Base-by-base conservation (phyloP, 2,113 vertebrate species). In the Astur gentilis region DNA sequence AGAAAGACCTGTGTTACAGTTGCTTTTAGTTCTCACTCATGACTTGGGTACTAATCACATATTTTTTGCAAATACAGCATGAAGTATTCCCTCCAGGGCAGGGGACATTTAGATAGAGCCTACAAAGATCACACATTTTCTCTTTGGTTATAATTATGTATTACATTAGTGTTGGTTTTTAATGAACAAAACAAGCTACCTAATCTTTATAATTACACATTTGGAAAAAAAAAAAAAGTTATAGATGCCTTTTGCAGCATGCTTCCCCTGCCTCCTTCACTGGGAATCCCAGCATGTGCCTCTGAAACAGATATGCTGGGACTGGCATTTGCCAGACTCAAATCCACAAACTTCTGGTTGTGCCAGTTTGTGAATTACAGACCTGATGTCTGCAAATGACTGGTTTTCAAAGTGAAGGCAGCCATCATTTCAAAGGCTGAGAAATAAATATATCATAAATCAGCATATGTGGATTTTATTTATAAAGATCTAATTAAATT, bases 361-460 rank as follows among this genome's bases (percentile, higher is more conserved):
- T 95, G 91, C 70, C 93, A 83, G 82, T 89, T 94, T 16, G 67
- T 72, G 90, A 97, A 97, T 97, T 97, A 97, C 92, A 97, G 95
- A 79, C 91, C 83, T 47, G 77, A 40, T 60, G 55, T 93, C 83
- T 95, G 92, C 87, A 96, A 97, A 97, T 96, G 44, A 97, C 78
- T 40, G 80, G 84, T 88, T 97, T 95, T 52, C 83, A 89, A 85
- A 93, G 92, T 13, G 38, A 90, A 88, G 66, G 76, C 90, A 81
- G 49, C 44, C 90, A 89, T 60, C 66, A 5, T 85, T 93, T 79
- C 91, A 94, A 92, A 95, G 91, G 82, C 69, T 94, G 62, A 81
- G 87, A 95, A 94, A 91, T 27, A 95, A 96, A 91, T 87, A 57
- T 60, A 89, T 95, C 93, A 95, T 80, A 93, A 89, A 94, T 93